Conservation (phyloP, 1,140 invertebrate species). For the Rhopalosiphum padi region DNA sequence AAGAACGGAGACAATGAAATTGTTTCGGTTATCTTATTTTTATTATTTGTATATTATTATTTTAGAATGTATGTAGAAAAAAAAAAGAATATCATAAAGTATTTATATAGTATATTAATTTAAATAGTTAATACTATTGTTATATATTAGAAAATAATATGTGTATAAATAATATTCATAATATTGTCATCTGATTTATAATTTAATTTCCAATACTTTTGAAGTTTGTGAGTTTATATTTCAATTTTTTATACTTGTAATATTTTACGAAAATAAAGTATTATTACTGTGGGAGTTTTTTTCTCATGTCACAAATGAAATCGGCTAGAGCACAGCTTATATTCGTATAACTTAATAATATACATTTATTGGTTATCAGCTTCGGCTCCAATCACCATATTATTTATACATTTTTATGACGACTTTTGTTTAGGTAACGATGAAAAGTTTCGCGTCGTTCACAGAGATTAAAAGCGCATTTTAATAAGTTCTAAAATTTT, state of each 20-base stretch:
- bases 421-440: neutral
- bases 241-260: neutral
- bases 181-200: neutral
- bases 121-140: neutral
- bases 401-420: neutral
- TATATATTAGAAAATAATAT: neutral
- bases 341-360: neutral
- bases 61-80: too few species aligned
- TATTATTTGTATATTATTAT: neutral
- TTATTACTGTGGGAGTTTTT: neutral
- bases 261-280: neutral
- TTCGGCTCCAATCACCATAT: neutral
- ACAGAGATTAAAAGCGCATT: neutral
- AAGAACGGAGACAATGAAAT: neutral
- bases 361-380: neutral
- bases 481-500: neutral
- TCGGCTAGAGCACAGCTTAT: neutral
- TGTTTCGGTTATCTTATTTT: neutral
- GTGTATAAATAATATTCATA: neutral
- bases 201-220: neutral
- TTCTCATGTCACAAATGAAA: neutral
- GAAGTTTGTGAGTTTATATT: neutral
- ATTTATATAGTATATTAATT: neutral
- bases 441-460: neutral
- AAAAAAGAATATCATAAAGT: neutral